phyloP scores from a whole-genome alignment of 2,113 vertebrate species.

The Pterocles burchelli region DNA sequence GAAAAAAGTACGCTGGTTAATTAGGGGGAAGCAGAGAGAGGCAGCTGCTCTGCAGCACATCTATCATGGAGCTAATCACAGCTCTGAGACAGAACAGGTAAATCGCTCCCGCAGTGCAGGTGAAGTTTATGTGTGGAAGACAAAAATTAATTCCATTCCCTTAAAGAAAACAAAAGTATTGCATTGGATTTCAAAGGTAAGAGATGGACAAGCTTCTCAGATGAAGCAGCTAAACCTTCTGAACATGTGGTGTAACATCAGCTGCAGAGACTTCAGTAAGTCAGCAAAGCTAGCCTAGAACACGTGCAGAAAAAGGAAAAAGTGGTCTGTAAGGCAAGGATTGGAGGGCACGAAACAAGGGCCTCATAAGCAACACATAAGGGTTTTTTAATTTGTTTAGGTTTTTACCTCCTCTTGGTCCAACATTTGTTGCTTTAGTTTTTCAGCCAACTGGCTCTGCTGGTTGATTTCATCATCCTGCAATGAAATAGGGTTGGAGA shows the following conservation, averaged over 20 bases:
- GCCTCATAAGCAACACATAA: neutral
- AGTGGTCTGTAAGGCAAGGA: neutral
- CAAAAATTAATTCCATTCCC: neutral
- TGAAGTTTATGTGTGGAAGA: neutral
- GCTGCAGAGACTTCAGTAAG: neutral
- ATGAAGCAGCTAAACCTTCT: neutral
- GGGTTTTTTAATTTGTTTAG: neutral
- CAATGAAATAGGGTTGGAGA: neutral
- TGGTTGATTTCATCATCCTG: constrained; percentile 99
- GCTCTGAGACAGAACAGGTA: neutral
- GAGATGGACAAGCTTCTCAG: neutral
- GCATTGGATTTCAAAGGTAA: neutral
- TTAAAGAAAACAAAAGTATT: neutral
- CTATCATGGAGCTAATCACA: neutral
- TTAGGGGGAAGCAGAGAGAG: constrained; percentile 21
- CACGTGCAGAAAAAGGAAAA: neutral
- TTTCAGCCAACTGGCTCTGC: constrained; percentile 91
- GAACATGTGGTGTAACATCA: neutral
- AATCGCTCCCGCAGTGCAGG: neutral
- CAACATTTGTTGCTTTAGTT: constrained; percentile 91
- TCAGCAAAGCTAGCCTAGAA: neutral
- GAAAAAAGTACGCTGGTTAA: constrained; percentile 27
- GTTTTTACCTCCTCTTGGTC: constrained; percentile 94
- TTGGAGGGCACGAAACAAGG: neutral
- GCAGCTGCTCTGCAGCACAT: constrained; percentile 12